Percentiles rank a stretch among this genome's conserved stretches.
Evolutionary conservation across 2,888 invertebrate species (phyloP).

Genomic region (Pachydiplax longipennis): DNA sequence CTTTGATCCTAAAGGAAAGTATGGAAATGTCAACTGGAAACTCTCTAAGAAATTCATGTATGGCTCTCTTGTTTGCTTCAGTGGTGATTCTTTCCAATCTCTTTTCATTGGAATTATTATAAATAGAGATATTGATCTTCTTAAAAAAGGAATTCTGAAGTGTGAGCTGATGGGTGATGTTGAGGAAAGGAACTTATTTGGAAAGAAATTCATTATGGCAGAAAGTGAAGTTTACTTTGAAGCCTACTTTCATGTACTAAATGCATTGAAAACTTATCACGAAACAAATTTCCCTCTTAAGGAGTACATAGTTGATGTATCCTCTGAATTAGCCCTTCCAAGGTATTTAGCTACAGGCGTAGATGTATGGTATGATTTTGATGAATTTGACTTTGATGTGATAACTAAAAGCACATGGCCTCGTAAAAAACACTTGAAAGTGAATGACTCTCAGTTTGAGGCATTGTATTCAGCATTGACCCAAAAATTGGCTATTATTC

Average conservation of each 20-base stretch:
- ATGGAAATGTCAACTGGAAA: constrained; percentile 60
- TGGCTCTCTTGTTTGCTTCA: constrained; percentile 78
- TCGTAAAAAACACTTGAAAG: constrained; percentile 57
- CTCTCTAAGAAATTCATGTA: constrained; percentile 69
- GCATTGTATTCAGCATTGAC: constrained; percentile 75
- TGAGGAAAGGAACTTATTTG: constrained; percentile 56
- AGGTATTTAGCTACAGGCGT: constrained; percentile 55
- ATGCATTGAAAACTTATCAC: constrained; percentile 69
- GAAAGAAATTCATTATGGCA: constrained; percentile 68
- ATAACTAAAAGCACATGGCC: constrained; percentile 62
- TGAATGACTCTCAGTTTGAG: constrained; percentile 72
- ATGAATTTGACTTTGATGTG: constrained; percentile 42
- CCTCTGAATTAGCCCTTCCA: constrained; percentile 57
- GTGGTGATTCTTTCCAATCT: constrained; percentile 71
- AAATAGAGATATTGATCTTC: constrained; percentile 63
- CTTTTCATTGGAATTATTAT: constrained; percentile 74
- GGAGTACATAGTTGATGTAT: constrained; percentile 69
- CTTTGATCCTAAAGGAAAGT: constrained; percentile 53
- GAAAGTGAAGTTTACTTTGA: constrained; percentile 84
- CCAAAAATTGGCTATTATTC: constrained; percentile 77
- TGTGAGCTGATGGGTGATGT: constrained; percentile 56
- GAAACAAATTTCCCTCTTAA: constrained; percentile 71
- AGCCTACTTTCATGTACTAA: constrained; percentile 78
- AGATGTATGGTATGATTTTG: constrained; percentile 11
- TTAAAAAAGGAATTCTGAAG: constrained; percentile 66